Evolutionary conservation across 2,888 invertebrate genomes (phyloP), one percentile per base, ranked within the genome.

Genomic region (Clostera curtula): DNA sequence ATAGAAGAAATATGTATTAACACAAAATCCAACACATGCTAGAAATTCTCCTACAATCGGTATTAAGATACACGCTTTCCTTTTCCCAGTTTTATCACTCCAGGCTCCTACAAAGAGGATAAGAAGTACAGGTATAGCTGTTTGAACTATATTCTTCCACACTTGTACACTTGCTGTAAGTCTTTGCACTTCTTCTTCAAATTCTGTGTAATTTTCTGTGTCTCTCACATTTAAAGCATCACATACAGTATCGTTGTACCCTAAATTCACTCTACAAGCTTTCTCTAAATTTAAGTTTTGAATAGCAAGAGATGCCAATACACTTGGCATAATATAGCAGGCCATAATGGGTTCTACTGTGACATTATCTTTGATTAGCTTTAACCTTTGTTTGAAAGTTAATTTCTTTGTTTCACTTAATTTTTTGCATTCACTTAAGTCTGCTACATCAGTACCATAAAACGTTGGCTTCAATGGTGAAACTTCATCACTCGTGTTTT

Each of bases 131-230:
- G 94, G 94, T 10, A 95, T 84, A 1, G 90, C 85, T 34, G 93
- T 93, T 59, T 94, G 93, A 2, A 95, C 77, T 17, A 93, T 87
- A 10, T 93, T 93, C 62, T 93, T 93, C 93, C 93, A 94, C 6
- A 92, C 90, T 43, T 90, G 90, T 85, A 93, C 90, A 10, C 88
- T 87, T 0, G 94, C 93, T 3, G 88, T 91, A 35, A 91, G 69
- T 39, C 87, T 88, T 59, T 92, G 92, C 0, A 92, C 90, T 27
- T 86, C 75, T 35, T 85, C 83, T 58, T 88, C 88, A 40, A 88
- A 83, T 15, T 73, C 60, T 6, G 69, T 77, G 36, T 82, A 85
- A 40, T 85, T 85, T 43, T 87, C 88, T 1, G 93, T 93, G 39
- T 92, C 85, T 41, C 93, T 85, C 11, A 86, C 77, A 16, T 89